Evolutionary conservation across 2,113 vertebrate species (phyloP).

Genomic region (Gracilinanus agilis): DNA sequence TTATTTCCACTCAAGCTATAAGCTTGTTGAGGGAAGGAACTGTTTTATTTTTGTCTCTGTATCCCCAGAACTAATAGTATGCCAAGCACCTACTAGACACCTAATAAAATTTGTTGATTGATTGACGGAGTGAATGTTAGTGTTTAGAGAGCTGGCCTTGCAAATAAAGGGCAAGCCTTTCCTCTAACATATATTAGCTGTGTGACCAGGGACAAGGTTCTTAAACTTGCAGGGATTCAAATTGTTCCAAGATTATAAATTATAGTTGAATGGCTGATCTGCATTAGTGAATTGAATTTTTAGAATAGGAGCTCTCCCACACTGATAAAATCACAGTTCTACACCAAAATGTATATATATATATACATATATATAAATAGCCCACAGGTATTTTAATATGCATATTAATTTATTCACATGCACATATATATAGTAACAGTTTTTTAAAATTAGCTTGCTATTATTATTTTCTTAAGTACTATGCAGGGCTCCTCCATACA

Average conservation of each 20-base stretch:
- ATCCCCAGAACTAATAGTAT: not conserved
- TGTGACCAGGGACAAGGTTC: no score
- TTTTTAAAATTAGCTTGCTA: not conserved
- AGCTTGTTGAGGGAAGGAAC: no score
- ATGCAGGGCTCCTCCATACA: constrained; percentile 31
- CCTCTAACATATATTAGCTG: no score
- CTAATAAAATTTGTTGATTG: not conserved
- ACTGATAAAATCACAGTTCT: not conserved
- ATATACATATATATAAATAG: not conserved
- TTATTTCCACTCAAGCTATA: no score
- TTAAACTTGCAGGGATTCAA: no score
- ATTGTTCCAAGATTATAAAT: no score
- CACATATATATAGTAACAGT: not conserved
- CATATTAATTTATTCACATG: not conserved
- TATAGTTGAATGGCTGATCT: not conserved
- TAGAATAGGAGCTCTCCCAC: not conserved
- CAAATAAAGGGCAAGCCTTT: no score
- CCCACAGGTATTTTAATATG: not conserved
- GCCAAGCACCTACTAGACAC: not conserved
- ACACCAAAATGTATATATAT: not conserved
- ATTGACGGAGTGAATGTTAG: not conserved
- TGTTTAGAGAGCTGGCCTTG: no score
- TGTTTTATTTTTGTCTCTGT: no score
- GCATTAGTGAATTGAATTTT: not conserved
- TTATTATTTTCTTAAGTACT: constrained; percentile 17